A percentile compares a stretch with the other conserved stretches of the same genome.
Conservation (phyloP, 2,888 invertebrate genomes). For the Dione juno region DNA sequence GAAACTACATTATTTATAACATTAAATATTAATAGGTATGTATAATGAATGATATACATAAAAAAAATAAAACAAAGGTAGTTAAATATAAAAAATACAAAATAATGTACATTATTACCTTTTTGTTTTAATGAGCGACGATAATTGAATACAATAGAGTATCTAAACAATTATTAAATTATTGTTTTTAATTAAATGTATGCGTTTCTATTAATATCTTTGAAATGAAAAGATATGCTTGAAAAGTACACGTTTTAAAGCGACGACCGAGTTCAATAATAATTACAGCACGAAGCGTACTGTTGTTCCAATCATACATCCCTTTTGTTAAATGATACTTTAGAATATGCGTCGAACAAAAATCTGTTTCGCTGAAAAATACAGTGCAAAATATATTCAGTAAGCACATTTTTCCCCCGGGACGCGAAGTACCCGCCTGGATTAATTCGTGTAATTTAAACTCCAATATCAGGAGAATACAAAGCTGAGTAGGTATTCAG, state of each 20-base stretch:
- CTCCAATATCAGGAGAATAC: conserved; percentile 73
- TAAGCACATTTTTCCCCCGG: conserved; percentile 61
- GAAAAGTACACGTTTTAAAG: not conserved
- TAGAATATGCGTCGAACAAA: conserved; percentile 19
- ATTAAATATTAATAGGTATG: too few species aligned
- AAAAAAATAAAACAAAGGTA: not conserved
- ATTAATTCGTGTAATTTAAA: conserved; percentile 78
- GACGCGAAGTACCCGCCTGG: conserved; percentile 62
- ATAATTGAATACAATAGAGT: not conserved
- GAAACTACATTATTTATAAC: conserved; percentile 10
- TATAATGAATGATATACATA: not conserved
- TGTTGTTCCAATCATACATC: conserved; percentile 26
- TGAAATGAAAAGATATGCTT: not conserved
- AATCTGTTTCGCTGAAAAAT: conserved; percentile 28
- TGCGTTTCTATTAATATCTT: not conserved
- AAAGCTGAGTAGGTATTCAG: conserved; percentile 65
- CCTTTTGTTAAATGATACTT: conserved; percentile 27
- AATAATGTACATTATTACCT: not conserved
- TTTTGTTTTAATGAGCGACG: not conserved
- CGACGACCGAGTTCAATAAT: conserved; percentile 34
- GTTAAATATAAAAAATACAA: not conserved
- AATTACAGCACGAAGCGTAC: conserved; percentile 30
- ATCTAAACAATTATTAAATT: not conserved
- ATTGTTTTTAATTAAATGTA: not conserved
- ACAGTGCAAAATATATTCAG: conserved; percentile 34